Conservation (phyloP, 30 jellyfish, hydroid and myxozoan genomes). For the Turritopsis dohrnii region DNA sequence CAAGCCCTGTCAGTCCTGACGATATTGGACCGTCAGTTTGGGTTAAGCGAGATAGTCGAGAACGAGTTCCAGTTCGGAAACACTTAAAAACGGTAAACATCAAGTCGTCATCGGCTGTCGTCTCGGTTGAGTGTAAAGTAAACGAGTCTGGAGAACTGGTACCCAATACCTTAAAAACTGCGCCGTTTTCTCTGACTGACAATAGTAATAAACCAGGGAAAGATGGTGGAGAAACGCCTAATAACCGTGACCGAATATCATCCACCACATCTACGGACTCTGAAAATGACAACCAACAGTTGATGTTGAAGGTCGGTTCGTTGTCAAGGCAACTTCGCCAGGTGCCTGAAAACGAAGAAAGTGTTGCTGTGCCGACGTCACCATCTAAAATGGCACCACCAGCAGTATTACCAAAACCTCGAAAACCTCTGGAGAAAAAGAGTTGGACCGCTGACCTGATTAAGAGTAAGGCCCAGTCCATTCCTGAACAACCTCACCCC, state of each 20-base stretch:
- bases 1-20: not conserved
- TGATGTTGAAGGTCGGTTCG: not conserved
- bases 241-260: not conserved
- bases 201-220: not conserved
- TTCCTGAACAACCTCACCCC: constrained; percentile 33
- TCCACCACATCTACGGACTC: constrained; percentile 21
- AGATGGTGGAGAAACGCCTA: not conserved
- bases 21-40: constrained; percentile 1
- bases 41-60: constrained; percentile 32
- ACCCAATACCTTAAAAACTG: constrained; percentile 3
- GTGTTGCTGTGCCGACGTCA: constrained; percentile 12
- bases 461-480: constrained; percentile 16
- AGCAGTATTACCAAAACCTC: not conserved
- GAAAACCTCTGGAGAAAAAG: constrained; percentile 26
- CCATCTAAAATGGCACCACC: constrained; percentile 26
- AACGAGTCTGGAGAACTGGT: constrained; percentile 16
- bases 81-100: constrained; percentile 29
- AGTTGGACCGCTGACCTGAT: constrained; percentile 41
- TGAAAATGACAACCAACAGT: constrained; percentile 9
- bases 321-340: constrained; percentile 2
- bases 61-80: constrained; percentile 33
- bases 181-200: constrained; percentile 16
- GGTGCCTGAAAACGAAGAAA: not conserved
- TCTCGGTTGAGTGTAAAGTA: not conserved
- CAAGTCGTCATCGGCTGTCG: constrained; percentile 14